phyloP scores from a whole-genome alignment of 2,113 vertebrate genomes.

The Tychaedon coryphoeus region DNA sequence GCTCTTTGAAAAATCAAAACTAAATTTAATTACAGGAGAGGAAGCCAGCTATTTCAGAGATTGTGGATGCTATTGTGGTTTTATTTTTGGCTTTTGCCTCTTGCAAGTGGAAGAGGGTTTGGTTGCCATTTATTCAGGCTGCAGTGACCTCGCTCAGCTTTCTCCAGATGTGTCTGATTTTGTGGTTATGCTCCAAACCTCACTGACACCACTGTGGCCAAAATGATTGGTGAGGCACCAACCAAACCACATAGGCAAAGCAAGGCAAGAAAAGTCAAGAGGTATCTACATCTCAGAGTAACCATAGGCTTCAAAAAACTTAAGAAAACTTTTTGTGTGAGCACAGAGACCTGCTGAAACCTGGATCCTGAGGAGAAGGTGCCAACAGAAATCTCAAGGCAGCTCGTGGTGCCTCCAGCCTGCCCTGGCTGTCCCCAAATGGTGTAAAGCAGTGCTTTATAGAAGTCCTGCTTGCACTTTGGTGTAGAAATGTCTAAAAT shows the following conservation, averaged over 20 bases:
- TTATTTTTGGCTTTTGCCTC: conserved; percentile 1
- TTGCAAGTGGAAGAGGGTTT: background rate
- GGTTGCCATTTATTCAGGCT: background rate
- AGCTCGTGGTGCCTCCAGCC: fast-evolving
- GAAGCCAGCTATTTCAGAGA: background rate
- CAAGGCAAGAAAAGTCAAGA: background rate
- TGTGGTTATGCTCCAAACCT: conserved; percentile 11
- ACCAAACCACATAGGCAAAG: background rate
- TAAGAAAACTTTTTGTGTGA: background rate
- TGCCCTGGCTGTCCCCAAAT: background rate
- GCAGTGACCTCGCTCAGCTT: background rate
- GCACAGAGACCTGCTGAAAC: background rate
- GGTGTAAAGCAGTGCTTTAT: background rate
- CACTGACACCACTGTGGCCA: background rate
- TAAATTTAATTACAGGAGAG: background rate
- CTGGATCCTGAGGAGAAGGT: background rate
- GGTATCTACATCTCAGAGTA: background rate
- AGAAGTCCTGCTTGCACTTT: background rate
- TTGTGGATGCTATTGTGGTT: background rate
- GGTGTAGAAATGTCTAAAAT: background rate
- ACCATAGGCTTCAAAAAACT: background rate
- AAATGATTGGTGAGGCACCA: background rate
- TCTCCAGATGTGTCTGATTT: conserved; percentile 22
- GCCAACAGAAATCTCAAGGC: background rate
- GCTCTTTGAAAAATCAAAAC: background rate